These are phyloP conservation scores for Pandemis heparana DNA, from an alignment of 2,888 invertebrate genomes.

Conservation along the genomic window DNA sequence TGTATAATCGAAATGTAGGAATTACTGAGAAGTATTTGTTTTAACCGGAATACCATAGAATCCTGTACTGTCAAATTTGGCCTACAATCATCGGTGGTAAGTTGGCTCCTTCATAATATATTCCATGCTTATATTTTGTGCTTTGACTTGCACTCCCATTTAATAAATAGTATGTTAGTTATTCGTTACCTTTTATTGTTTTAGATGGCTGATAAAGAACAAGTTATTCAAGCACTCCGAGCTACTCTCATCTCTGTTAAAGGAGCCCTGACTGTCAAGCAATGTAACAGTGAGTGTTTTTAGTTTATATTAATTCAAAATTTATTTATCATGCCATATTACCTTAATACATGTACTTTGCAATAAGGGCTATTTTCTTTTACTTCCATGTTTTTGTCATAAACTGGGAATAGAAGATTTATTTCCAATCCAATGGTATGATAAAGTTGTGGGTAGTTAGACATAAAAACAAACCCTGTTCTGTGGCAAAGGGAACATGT, in stretches of 20 bases:
- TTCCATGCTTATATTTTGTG: background rate
- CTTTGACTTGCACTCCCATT: too few species aligned
- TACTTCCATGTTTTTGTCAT: too few species aligned
- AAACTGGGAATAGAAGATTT: too few species aligned
- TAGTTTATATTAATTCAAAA: too few species aligned
- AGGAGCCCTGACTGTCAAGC: slow-evolving; percentile 78
- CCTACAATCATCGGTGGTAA: slow-evolving; percentile 21
- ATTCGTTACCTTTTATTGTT: background rate
- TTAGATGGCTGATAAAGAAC: slow-evolving; percentile 74
- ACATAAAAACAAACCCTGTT: too few species aligned
- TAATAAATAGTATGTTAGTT: background rate
- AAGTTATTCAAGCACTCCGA: slow-evolving; percentile 78
- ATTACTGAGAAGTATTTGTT: background rate
- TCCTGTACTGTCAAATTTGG: slow-evolving; percentile 15
- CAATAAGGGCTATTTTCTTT: too few species aligned
- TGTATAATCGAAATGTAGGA: slow-evolving; percentile 31
- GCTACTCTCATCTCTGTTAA: slow-evolving; percentile 83
- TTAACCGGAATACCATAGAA: slow-evolving; percentile 10
- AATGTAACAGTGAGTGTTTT: slow-evolving; percentile 82
- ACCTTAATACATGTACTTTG: too few species aligned
- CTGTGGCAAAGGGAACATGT: too few species aligned
- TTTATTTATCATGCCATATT: too few species aligned
- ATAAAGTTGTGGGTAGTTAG: too few species aligned
- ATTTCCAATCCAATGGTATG: too few species aligned
- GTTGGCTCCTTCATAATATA: slow-evolving; percentile 6